Percentiles rank a stretch among this genome's conserved stretches.
Conservation (phyloP, 2,113 vertebrate genomes). For the Phalacrocorax carbo region DNA sequence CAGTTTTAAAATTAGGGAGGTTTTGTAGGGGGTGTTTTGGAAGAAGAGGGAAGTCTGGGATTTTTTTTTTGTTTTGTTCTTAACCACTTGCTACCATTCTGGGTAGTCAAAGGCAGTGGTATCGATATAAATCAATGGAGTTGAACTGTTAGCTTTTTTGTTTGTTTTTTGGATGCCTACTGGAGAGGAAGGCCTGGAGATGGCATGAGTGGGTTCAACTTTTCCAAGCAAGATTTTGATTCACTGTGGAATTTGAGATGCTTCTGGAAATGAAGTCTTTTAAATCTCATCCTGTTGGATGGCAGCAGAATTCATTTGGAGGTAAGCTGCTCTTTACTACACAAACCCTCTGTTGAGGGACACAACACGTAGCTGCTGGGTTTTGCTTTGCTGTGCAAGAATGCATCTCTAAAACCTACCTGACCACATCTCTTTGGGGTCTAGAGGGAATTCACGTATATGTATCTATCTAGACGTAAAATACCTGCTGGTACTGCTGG, state of each 20-base stretch:
- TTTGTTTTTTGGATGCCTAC: neutral
- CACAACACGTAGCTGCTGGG: fast-evolving
- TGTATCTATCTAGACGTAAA: neutral
- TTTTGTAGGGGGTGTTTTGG: neutral
- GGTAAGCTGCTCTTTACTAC: neutral
- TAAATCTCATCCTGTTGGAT: neutral
- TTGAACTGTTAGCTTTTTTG: neutral
- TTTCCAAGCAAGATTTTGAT: neutral
- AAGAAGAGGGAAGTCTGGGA: neutral
- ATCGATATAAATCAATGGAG: neutral
- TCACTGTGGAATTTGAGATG: neutral
- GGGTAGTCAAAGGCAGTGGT: neutral
- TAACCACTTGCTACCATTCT: neutral
- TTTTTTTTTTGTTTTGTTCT: too few relatives aligned
- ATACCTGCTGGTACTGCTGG: fast-evolving
- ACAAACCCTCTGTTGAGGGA: neutral
- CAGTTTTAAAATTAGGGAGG: neutral
- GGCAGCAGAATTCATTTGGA: neutral
- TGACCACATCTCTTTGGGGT: neutral
- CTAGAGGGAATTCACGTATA: fast-evolving
- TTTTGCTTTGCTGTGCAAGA: neutral
- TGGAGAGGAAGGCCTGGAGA: neutral
- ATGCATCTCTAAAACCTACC: neutral
- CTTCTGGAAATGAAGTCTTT: neutral
- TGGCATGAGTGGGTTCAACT: neutral